Evolutionary conservation across 2,113 vertebrate species (phyloP), one percentile per base, ranked within the genome.

Genomic region (Aegotheles bennettii): DNA sequence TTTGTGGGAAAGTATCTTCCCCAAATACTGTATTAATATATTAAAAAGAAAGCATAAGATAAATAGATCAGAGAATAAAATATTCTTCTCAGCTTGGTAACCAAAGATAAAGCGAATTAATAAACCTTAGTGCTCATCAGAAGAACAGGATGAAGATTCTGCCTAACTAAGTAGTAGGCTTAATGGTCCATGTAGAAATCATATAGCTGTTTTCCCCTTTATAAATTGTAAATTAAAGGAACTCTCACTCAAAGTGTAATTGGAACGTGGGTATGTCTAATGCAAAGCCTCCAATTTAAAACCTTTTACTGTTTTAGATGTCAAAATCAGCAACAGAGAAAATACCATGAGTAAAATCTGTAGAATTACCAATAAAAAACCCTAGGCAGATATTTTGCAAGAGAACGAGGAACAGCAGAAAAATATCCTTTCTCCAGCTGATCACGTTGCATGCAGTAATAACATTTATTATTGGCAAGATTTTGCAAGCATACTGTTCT

Each of bases 281-380:
- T 26, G 63, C 60, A 96, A 94, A 92, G 18, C 31, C 87, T 90
- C 47, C 24, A 86, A 78, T 90, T 81, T 84, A 86, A 96, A 96
- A 90, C 35, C 33, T 93, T 94, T 77, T 84, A 59, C 38, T 80
- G 21, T 67, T 95, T 64, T 12, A 60, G 59, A 84, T 64, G 63
- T 88, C 64, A 92, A 86, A 95, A 81, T 4, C 63, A 64, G 45
- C 45, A 94, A 79, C 7, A 35, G 77, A 75, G 25, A 79, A 93
- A 93, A 95, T 76, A 69, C 14, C 47, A 33, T 36, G 79, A 73
- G 67, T 45, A 83, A 93, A 91, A 91, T 77, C 45, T 31, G 74
- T 11, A 70, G 76, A 63, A 74, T 63, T 67, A 89, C 38, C 67
- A 86, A 42, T 47, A 88, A 86, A 87, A 92, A 43, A 26, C 75